phyloP scores from a whole-genome alignment of 1,140 invertebrate species.

The Formica selysi region DNA sequence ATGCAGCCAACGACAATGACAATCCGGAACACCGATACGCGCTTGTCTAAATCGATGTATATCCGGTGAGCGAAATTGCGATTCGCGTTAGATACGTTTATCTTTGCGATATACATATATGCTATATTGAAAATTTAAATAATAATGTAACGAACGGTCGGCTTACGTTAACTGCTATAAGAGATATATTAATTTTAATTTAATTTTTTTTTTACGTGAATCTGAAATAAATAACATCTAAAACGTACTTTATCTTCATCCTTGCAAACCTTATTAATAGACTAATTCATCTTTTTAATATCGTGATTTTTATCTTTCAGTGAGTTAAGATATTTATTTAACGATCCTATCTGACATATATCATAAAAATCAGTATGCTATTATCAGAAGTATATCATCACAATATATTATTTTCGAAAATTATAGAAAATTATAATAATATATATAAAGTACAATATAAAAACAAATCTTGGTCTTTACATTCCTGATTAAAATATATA shows the following conservation, averaged over 20 bases:
- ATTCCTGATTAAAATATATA: not conserved
- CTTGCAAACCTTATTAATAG: not conserved
- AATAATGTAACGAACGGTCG: not conserved
- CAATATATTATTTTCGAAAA: slow-evolving; percentile 18
- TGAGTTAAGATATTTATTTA: not conserved
- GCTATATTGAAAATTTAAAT: not conserved
- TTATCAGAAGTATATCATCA: too few relatives aligned
- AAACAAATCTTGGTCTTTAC: not conserved
- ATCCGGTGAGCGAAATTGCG: not conserved
- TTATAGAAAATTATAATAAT: not conserved
- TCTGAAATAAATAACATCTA: not conserved
- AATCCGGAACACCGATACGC: slow-evolving; percentile 15
- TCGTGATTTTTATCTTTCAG: not conserved
- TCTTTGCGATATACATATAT: too few relatives aligned
- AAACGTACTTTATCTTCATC: not conserved
- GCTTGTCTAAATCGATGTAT: not conserved
- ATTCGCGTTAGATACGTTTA: not conserved
- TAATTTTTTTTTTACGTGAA: not conserved
- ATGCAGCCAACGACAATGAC: slow-evolving; percentile 8
- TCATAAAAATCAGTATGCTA: not conserved
- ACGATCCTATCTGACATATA: not conserved
- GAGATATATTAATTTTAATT: not conserved
- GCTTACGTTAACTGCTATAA: not conserved
- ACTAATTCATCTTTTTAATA: not conserved
- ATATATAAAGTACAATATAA: not conserved